Percentiles rank a stretch among this genome's conserved stretches.
phyloP scores from a whole-genome alignment of 2,113 vertebrate species.

The Gasterosteus aculeatus region DNA sequence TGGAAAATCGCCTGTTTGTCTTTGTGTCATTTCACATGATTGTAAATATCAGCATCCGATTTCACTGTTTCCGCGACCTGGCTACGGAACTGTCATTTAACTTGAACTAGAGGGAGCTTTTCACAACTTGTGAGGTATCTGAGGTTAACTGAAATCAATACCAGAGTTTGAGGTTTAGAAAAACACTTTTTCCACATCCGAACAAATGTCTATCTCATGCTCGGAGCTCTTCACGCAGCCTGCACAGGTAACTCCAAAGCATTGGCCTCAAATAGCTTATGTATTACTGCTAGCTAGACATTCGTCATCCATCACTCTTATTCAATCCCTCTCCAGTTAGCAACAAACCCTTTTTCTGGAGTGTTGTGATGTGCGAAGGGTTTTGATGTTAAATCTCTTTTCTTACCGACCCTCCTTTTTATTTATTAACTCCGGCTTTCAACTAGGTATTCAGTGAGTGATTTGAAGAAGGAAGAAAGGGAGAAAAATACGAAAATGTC shows the following conservation, averaged over 20 bases:
- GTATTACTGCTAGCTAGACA: neutral
- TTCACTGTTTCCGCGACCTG: neutral
- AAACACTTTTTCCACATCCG: conserved; percentile 8
- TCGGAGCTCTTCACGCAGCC: neutral
- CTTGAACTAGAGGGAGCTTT: neutral
- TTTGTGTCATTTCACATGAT: neutral
- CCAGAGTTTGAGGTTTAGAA: conserved; percentile 15
- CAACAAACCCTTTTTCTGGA: neutral
- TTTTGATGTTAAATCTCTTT: conserved; percentile 27
- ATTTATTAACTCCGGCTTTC: conserved; percentile 32
- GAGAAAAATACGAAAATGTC: conserved; percentile 1
- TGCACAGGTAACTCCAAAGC: neutral
- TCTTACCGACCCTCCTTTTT: conserved; percentile 15
- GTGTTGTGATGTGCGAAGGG: neutral
- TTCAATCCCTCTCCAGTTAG: neutral
- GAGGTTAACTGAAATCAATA: conserved; percentile 23
- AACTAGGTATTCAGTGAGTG: conserved; percentile 6
- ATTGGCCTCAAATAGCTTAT: neutral
- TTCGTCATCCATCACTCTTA: conserved; percentile 1
- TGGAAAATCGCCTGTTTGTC: conserved; percentile 9
- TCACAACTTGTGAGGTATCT: neutral
- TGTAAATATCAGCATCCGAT: neutral
- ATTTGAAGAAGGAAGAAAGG: conserved; percentile 19
- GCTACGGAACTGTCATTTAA: neutral
- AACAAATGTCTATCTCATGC: neutral